phyloP scores from a whole-genome alignment of 1,140 invertebrate genomes.

The Odontomachus brunneus region DNA sequence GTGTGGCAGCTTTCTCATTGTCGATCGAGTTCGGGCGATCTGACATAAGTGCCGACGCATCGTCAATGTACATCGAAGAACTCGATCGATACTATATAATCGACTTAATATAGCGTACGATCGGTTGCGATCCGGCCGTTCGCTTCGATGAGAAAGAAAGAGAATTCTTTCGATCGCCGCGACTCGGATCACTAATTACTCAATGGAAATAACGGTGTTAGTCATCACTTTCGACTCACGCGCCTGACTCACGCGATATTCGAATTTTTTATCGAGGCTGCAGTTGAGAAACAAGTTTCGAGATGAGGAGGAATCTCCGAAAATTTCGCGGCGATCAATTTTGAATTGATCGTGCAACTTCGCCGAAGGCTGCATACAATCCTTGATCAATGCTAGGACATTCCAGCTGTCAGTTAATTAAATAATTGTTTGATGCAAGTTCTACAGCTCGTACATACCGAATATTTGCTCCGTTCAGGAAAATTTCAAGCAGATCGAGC shows the following conservation, averaged over 20 bases:
- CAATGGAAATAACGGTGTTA: constrained; percentile 69
- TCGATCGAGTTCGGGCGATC: constrained; percentile 62
- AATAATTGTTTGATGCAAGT: no score
- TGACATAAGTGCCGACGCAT: constrained; percentile 56
- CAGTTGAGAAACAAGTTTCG: constrained; percentile 13
- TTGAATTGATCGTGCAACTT: constrained; percentile 32
- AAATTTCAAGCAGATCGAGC: no score
- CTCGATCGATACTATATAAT: constrained; percentile 16
- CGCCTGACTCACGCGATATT: constrained; percentile 57
- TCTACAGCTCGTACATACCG: no score
- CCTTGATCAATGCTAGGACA: no score
- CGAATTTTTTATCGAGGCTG: constrained; percentile 59
- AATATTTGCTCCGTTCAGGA: no score
- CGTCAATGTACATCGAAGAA: constrained; percentile 18
- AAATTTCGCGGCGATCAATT: neutral
- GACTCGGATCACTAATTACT: constrained; percentile 31
- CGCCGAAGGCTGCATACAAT: no score
- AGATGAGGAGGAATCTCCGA: neutral
- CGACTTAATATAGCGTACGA: constrained; percentile 17
- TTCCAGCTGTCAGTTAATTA: no score
- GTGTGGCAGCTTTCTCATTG: constrained; percentile 69
- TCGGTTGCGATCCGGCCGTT: neutral
- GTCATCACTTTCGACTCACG: constrained; percentile 49
- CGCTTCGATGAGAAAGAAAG: constrained; percentile 11
- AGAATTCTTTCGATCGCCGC: constrained; percentile 13